Percentiles rank a stretch among this genome's conserved stretches.
phyloP scores from a whole-genome alignment of 1,140 invertebrate genomes.

The Belonocnema kinseyi region DNA sequence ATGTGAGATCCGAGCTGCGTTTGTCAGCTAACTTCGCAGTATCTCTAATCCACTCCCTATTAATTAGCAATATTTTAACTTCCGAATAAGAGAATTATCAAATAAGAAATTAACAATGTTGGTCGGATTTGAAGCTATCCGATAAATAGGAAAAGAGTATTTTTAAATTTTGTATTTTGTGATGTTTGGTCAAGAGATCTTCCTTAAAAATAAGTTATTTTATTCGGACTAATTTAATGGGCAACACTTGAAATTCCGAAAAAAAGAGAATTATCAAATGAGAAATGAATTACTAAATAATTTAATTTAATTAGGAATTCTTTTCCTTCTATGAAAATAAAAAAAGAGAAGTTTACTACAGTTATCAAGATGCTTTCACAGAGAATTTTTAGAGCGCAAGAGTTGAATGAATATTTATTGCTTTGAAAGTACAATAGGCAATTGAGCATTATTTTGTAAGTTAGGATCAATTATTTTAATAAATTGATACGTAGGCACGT shows the following conservation, averaged over 20 bases:
- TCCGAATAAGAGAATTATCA: too few species aligned
- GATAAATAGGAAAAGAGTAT: not conserved
- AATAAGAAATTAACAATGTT: not conserved
- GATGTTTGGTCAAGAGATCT: not conserved
- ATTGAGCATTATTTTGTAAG: not conserved
- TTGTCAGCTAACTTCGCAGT: too few species aligned
- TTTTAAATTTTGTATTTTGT: not conserved
- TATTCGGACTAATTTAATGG: too few species aligned
- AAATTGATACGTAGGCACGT: not conserved
- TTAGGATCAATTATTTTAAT: constrained; percentile 4
- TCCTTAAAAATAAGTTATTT: not conserved
- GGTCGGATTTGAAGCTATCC: not conserved
- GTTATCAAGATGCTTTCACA: not conserved
- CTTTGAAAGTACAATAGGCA: not conserved
- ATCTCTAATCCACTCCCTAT: too few species aligned
- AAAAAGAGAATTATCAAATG: too few species aligned
- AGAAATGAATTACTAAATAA: too few species aligned
- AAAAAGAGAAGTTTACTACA: not conserved
- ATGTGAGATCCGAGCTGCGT: too few species aligned
- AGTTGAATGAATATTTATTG: constrained; percentile 22
- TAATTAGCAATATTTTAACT: too few species aligned
- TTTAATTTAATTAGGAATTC: too few species aligned
- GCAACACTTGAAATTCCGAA: too few species aligned
- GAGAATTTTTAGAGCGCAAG: not conserved
- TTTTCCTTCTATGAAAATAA: not conserved